These are phyloP conservation scores for Sinohyriopsis cumingii DNA, from an alignment of 2,888 invertebrate species.

Conservation along the genomic window DNA sequence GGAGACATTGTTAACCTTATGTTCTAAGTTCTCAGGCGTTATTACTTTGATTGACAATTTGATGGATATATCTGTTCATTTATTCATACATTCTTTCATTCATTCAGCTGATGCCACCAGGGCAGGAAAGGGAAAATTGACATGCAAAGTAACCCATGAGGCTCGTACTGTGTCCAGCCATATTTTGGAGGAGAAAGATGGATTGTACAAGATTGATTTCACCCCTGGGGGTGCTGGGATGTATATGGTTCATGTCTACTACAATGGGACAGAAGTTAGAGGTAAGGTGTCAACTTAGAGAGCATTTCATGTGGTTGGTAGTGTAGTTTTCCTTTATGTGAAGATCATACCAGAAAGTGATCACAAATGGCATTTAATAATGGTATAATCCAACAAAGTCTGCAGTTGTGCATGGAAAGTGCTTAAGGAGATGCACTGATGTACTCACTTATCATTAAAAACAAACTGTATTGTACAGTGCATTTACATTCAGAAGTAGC, in stretches of 20 bases:
- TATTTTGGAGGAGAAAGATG: constrained; percentile 81
- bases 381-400: no score
- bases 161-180: constrained; percentile 79
- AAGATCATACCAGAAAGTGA: no score
- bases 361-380: no score
- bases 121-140: constrained; percentile 91
- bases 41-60: no score
- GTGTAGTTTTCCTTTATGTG: no score
- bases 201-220: constrained; percentile 75
- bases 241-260: constrained; percentile 90
- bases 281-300: constrained; percentile 72
- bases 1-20: no score
- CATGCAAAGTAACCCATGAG: constrained; percentile 87
- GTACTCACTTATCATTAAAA: no score
- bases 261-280: constrained; percentile 91
- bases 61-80: not conserved
- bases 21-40: no score
- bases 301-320: not conserved
- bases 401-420: no score
- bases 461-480: no score
- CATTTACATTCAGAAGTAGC: no score
- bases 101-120: constrained; percentile 80
- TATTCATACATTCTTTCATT: not conserved
- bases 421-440: no score
- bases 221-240: constrained; percentile 77